phyloP scores from a whole-genome alignment of 2,113 vertebrate species.

The Phalacrocorax aristotelis region DNA sequence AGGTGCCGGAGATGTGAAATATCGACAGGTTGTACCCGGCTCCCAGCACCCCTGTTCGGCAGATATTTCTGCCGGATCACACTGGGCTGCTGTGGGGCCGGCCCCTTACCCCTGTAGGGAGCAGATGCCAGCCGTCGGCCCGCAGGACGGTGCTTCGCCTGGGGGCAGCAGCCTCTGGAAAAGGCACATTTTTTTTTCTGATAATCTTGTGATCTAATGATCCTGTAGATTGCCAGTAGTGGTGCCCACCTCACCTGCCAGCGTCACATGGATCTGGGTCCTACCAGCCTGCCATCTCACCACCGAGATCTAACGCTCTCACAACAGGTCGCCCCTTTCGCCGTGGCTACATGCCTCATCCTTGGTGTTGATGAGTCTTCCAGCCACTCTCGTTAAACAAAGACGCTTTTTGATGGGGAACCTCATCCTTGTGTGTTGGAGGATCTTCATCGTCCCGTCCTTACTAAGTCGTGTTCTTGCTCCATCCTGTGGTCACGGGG shows the following conservation, averaged over 20 bases:
- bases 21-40: not conserved
- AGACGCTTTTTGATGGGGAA: not conserved
- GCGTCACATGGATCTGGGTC: not conserved
- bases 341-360: not conserved
- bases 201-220: not conserved
- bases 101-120: not conserved
- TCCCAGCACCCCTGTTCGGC: not conserved
- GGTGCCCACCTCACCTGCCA: not conserved
- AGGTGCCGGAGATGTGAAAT: not conserved
- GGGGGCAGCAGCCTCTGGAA: not conserved
- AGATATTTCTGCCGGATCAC: not conserved
- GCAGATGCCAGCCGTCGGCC: not conserved
- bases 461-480: not conserved
- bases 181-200: not conserved
- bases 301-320: not conserved
- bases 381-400: not conserved
- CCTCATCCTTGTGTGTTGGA: not conserved
- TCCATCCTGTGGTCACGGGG: rapidly evolving
- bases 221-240: not conserved
- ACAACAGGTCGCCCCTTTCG: not conserved
- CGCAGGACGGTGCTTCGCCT: rapidly evolving
- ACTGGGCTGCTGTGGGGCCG: rapidly evolving
- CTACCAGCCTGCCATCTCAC: not conserved
- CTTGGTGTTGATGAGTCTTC: not conserved
- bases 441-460: not conserved